Evolutionary conservation across 2,113 vertebrate species (phyloP).

Genomic region (Colaptes auratus): DNA sequence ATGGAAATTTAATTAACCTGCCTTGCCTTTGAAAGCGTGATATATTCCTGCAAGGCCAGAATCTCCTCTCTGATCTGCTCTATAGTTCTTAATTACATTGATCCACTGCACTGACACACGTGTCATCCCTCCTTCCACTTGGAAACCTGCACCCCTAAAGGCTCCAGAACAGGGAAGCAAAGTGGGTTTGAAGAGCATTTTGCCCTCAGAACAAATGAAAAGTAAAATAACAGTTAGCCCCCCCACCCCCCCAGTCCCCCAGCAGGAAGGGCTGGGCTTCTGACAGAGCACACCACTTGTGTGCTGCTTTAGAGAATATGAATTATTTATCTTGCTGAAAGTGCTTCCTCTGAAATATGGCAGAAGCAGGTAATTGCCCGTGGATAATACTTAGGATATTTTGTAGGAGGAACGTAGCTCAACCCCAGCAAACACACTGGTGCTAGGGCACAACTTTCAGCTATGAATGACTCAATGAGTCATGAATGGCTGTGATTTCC

Average conservation of each 20-base stretch:
- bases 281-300: slow-evolving; percentile 61
- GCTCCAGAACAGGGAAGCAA: neutral
- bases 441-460: slow-evolving; percentile 57
- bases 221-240: accelerated
- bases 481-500: slow-evolving; percentile 74
- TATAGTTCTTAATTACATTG: slow-evolving; percentile 15
- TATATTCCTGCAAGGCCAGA: slow-evolving; percentile 15
- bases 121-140: neutral
- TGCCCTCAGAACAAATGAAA: neutral
- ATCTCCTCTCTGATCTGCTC: neutral
- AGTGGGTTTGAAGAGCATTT: slow-evolving; percentile 11
- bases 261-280: slow-evolving; percentile 19
- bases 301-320: slow-evolving; percentile 67
- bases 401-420: slow-evolving; percentile 73
- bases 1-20: slow-evolving; percentile 11
- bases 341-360: slow-evolving; percentile 66
- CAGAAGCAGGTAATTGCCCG: slow-evolving; percentile 71
- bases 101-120: neutral
- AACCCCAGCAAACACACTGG: slow-evolving; percentile 62
- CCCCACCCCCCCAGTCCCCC: neutral
- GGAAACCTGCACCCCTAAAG: neutral
- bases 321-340: slow-evolving; percentile 76
- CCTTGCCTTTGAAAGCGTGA: neutral
- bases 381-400: slow-evolving; percentile 77
- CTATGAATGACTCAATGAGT: slow-evolving; percentile 76